Evolutionary conservation across 2,888 invertebrate genomes (phyloP).

Genomic region (Ophion ellenae): DNA sequence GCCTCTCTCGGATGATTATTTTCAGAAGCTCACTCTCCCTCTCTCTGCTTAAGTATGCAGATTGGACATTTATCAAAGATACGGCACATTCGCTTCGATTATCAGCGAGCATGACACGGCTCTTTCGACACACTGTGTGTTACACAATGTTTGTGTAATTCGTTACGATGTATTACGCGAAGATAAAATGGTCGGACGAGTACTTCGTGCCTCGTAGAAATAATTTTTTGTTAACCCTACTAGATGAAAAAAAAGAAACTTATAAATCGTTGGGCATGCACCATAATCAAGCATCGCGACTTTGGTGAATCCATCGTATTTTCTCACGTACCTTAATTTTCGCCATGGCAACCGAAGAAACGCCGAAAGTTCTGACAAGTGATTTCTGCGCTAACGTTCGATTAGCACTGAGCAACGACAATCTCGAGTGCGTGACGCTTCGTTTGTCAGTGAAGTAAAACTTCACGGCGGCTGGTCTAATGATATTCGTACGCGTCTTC

Average conservation of each 20-base stretch:
- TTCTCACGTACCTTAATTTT: slow-evolving; percentile 79
- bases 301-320: neutral
- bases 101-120: neutral
- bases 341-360: slow-evolving; percentile 75
- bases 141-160: neutral
- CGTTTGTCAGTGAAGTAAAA: slow-evolving; percentile 56
- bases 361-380: slow-evolving; percentile 67
- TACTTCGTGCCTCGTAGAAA: neutral
- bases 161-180: neutral
- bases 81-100: neutral
- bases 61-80: neutral
- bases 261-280: neutral
- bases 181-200: neutral
- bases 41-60: neutral
- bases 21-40: neutral
- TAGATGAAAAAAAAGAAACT: neutral
- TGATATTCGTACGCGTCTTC: slow-evolving; percentile 72
- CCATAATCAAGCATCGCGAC: neutral
- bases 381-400: slow-evolving; percentile 39
- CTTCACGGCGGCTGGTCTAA: slow-evolving; percentile 69
- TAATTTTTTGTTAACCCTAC: neutral
- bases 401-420: slow-evolving; percentile 34
- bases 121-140: neutral
- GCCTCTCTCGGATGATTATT: neutral
- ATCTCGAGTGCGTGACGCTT: slow-evolving; percentile 55